A percentile compares a stretch with the other conserved stretches of the same genome.
phyloP scores from a whole-genome alignment of 2,113 vertebrate species.

The Physeter macrocephalus region DNA sequence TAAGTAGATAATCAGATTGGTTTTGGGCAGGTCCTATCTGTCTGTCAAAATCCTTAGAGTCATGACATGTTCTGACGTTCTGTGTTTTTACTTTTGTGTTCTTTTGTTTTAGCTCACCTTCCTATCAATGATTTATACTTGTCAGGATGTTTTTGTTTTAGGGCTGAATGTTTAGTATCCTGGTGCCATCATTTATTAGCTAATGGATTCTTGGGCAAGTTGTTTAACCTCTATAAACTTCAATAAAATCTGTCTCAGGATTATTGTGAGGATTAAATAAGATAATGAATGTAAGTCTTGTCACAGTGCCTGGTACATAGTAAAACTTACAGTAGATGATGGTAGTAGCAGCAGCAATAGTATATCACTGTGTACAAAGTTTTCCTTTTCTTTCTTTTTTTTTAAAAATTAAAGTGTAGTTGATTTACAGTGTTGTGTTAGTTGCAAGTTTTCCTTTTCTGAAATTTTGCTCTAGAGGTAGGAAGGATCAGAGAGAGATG shows the following conservation, averaged over 20 bases:
- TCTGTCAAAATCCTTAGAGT: neutral
- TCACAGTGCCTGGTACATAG: neutral
- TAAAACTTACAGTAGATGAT: neutral
- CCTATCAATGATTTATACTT: neutral
- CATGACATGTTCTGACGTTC: neutral
- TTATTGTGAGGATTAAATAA: neutral
- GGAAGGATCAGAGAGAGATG: neutral
- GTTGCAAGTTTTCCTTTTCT: neutral
- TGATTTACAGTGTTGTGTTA: neutral
- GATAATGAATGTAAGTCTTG: neutral
- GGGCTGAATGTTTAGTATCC: neutral
- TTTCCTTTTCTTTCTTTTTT: neutral
- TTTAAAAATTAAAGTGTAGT: neutral
- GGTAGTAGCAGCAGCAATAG: neutral
- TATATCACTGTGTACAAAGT: neutral
- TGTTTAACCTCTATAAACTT: neutral
- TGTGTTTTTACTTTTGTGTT: slow-evolving; percentile 3
- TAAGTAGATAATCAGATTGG: slow-evolving; percentile 10
- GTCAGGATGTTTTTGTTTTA: neutral
- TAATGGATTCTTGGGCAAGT: neutral
- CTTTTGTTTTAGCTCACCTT: neutral
- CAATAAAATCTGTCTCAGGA: neutral
- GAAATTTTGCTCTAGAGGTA: neutral
- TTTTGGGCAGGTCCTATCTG: neutral
- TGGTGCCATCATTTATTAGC: neutral